Base-by-base conservation (phyloP, 2,888 invertebrate species). In the Sycophila texana region DNA sequence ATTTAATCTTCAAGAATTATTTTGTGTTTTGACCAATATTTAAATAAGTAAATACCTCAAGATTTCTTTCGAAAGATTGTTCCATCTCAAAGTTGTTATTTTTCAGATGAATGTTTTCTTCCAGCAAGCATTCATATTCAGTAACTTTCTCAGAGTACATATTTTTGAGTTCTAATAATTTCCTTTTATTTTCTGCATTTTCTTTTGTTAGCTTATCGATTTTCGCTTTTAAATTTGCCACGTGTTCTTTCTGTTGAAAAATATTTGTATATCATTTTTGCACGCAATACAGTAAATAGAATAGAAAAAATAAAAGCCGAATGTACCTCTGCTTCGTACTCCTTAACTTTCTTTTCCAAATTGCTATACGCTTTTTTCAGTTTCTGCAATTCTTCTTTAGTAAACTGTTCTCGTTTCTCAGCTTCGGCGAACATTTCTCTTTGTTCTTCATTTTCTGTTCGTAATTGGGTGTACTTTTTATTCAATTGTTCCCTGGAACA, bases 391-490 rank as follows among this genome's bases (percentile, higher is more conserved):
- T 81, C 75, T 67, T 74, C 71, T 70, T 82, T 83, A 74, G 71
- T 81, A 18, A 77, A 73, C 57, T 82, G 78, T 70, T 84, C 85
- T 20, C 79, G 82, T 51, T 79, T 39, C 22, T 84, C 81, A 20
- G 74, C 63, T 5, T 82, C 82, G 55, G 66, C 47, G n/a, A 86
- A 53, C 22, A 83, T 57, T 55, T 85, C 84, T 16, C 81, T 83
- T 20, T 82, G 83, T n/a, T 86, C 84, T 67, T 86, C 86, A 78
- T 84, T 83, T 68, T 86, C 86, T 49, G 81, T 82, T 77, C 82
- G 79, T 51, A 86, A 63, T 18, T 81, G 77, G 57, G 71, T 77
- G 68, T 71, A 84, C 74, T 83, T 83, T 51, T 84, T 82, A 30
- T 60, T 84, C 51, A 80, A 71, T 60, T 82, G 75, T 14, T 85